A percentile compares a stretch with the other conserved stretches of the same genome.
Conservation (phyloP, 2,888 invertebrate genomes). For the Caenorhabditis panamensis region DNA sequence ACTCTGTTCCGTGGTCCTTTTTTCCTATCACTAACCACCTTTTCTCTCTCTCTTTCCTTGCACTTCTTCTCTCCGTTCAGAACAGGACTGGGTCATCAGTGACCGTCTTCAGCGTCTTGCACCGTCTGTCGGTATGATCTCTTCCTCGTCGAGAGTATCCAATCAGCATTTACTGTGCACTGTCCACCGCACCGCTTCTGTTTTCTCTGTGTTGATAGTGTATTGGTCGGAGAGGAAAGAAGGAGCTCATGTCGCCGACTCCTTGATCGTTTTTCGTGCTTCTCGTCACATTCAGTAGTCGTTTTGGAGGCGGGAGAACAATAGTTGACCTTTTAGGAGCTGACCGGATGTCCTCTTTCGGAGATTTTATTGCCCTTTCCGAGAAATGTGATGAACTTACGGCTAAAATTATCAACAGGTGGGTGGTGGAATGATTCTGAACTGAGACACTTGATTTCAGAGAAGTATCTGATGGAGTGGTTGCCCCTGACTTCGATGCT, state of each 20-base stretch:
- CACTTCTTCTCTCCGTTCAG: conserved; percentile 36
- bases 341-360: conserved; percentile 98
- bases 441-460: conserved; percentile 15
- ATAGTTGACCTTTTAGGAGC: conserved; percentile 85
- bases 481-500: conserved; percentile 92
- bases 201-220: conserved; percentile 14
- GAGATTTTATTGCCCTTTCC: conserved; percentile 96
- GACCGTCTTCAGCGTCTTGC: conserved; percentile 60
- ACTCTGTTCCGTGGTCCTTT: neutral
- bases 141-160: conserved; percentile 2
- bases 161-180: conserved; percentile 22
- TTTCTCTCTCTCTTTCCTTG: conserved; percentile 20
- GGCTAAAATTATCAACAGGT: conserved; percentile 90
- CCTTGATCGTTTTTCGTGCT: conserved; percentile 44
- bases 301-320: neutral
- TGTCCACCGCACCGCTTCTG: conserved; percentile 42
- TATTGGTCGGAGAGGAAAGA: conserved; percentile 30
- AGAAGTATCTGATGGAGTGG: conserved; percentile 97
- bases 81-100: conserved; percentile 63
- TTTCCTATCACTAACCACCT: conserved; percentile 17
- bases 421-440: neutral
- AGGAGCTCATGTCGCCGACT: conserved; percentile 49
- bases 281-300: conserved; percentile 26
- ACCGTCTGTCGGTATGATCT: conserved; percentile 53
- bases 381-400: conserved; percentile 92